Evolutionary conservation across 2,113 vertebrate genomes (phyloP).

Genomic region (Chroicocephalus ridibundus): DNA sequence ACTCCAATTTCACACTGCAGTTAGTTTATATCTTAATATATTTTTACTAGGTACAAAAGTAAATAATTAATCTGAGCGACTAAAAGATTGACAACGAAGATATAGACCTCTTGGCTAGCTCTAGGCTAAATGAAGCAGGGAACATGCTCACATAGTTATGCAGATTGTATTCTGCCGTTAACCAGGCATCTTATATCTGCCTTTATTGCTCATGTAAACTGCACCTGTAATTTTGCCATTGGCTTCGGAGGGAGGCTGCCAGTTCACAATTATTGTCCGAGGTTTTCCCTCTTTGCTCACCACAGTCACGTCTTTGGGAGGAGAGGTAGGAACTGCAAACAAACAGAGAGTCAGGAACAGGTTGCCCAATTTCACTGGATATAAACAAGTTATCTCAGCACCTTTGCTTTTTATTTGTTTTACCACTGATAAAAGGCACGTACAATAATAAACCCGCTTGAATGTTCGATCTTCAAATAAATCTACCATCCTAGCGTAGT

Average conservation of each 20-base stretch:
- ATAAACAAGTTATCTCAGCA: neutral
- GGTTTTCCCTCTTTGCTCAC: slow-evolving; percentile 98
- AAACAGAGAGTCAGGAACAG: neutral
- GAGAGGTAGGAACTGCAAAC: slow-evolving; percentile 88
- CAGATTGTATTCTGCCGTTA: neutral
- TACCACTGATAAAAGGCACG: neutral
- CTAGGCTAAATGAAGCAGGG: neutral
- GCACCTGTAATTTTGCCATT: slow-evolving; percentile 97
- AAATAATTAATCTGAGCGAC: neutral
- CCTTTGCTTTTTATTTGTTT: neutral
- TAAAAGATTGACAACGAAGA: neutral
- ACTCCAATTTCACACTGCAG: neutral
- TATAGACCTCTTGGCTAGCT: neutral
- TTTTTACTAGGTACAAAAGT: neutral
- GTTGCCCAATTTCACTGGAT: neutral
- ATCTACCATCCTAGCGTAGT: accelerated
- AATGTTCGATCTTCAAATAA: neutral
- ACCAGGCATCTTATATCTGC: neutral
- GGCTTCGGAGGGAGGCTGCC: slow-evolving; percentile 97
- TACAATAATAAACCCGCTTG: neutral
- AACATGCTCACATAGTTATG: neutral
- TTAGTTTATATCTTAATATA: neutral
- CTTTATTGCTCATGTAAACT: neutral
- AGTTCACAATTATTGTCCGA: slow-evolving; percentile 96
- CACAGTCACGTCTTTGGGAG: slow-evolving; percentile 97